Conservation (phyloP, 2,113 vertebrate genomes). For the Hyperoodon ampullatus region DNA sequence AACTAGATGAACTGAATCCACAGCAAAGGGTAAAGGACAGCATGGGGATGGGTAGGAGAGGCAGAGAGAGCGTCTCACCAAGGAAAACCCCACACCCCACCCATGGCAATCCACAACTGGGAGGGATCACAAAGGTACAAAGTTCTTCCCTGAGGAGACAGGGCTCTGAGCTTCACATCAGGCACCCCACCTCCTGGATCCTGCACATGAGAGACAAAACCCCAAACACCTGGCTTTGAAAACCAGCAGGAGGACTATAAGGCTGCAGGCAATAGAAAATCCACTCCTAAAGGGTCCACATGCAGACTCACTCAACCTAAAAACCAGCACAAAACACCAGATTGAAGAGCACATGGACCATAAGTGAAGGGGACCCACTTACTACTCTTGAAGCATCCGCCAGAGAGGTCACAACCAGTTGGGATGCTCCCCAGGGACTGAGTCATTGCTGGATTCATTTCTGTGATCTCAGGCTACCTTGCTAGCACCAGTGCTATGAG, state of each 20-base stretch:
- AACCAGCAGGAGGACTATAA: not conserved
- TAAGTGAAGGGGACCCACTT: not conserved
- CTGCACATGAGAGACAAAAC: not conserved
- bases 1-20: not conserved
- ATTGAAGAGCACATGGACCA: fast-evolving
- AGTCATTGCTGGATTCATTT: not conserved
- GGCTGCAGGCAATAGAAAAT: not conserved
- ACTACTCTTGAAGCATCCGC: not conserved
- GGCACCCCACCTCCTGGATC: not conserved
- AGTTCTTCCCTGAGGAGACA: not conserved
- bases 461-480: not conserved
- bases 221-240: not conserved
- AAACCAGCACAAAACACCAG: not conserved
- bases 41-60: not conserved
- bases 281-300: not conserved
- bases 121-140: not conserved
- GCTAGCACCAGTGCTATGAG: fast-evolving
- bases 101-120: fast-evolving
- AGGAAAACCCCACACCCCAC: not conserved
- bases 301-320: not conserved
- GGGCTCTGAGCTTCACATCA: not conserved
- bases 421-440: not conserved
- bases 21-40: too few relatives aligned
- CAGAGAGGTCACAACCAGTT: too few relatives aligned
- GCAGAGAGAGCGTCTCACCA: not conserved